Evolutionary conservation across 2,888 invertebrate genomes (phyloP), one percentile per base, ranked within the genome.

Genomic region (Isotomurus palustris): DNA sequence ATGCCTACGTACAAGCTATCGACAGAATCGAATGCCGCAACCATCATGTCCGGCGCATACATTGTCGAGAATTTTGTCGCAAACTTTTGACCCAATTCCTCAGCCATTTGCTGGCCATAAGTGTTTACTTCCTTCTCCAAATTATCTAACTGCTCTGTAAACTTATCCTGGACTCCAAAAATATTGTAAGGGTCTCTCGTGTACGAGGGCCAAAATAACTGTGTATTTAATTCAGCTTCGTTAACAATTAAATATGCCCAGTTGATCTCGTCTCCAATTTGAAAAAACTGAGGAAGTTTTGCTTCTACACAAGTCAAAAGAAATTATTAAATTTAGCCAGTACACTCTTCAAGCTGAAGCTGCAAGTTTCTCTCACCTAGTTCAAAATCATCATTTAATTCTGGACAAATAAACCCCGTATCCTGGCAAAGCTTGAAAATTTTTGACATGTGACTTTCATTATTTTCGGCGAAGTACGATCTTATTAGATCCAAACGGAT

Each of bases 231-330:
- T 3, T 22, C 25, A 8, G 25, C 12, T 3, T 21, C 6, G n/a
- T 44, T 47, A 8, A 35, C 24, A 6, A 27, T 27, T 5, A 64
- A 22, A 43, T 43, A 49, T 1, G 64, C 64, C 64, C 64, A 64
- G 2, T 48, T 22, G 21, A 41, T 50, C 1, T 43, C 28, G 19
- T 59, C 59, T 1, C 47, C 59, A 22, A 40, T 10, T 17, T 57
- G 51, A 25, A 50, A 45, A 49, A 58, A 57, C 22, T 45, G 43
- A 12, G 25, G n/a, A n/a, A n/a, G n/a, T n/a, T n/a, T n/a, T n/a
- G n/a, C n/a, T n/a, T n/a, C n/a, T n/a, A n/a, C n/a, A n/a, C n/a
- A n/a, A n/a, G n/a, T n/a, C n/a, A n/a, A n/a, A n/a, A n/a, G n/a
- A n/a, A n/a, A n/a, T n/a, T n/a, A n/a, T n/a, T n/a, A n/a, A n/a